Base-by-base conservation (phyloP, 2,113 vertebrate genomes). In the Coturnix japonica region DNA sequence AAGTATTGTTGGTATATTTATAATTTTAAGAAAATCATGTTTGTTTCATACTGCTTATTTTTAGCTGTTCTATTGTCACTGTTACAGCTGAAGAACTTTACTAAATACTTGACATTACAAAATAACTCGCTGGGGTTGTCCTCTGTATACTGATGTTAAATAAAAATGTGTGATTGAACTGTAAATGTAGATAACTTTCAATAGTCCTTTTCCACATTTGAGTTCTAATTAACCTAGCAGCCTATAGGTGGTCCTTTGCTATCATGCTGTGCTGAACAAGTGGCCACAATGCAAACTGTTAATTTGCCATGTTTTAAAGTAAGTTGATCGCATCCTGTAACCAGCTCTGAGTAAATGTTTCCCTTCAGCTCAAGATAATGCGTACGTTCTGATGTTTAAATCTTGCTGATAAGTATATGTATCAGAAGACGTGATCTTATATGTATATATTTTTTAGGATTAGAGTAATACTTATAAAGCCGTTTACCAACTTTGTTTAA, bases 41-140 rank as follows among this genome's bases (percentile, higher is more conserved):
- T 96, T 94, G 97, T 96, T 97, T 91, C 96, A 95, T 90, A 94
- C 89, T 80, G 97, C 91, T 96, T 95, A 95, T 95, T 96, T 96
- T 95, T 95, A 94, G 96, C 94, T 96, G 92, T 93, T 91, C 94
- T 91, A 30, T 89, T 95, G 94, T 96, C 97, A 91, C 96, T 94
- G 95, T 95, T 95, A 91, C 95, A 96, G 96, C 96, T 96, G 64
- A 95, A 96, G 88, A 97, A 96, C 89, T 95, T 95, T 81, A 94
- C 77, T 67, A 78, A 93, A 60, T 85, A 91, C 95, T 85, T 93
- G 96, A 95, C 90, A 89, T 92, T 92, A 95, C 72, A 86, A 90
- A 95, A 95, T 91, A 70, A 94, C 94, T 96, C 69, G 93, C 95
- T 91, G 95, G 87, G 96, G 88, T 93, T 95, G 95, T 96, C 95